phyloP scores from a whole-genome alignment of 2,113 vertebrate species.

The Erythrolamprus reginae region DNA sequence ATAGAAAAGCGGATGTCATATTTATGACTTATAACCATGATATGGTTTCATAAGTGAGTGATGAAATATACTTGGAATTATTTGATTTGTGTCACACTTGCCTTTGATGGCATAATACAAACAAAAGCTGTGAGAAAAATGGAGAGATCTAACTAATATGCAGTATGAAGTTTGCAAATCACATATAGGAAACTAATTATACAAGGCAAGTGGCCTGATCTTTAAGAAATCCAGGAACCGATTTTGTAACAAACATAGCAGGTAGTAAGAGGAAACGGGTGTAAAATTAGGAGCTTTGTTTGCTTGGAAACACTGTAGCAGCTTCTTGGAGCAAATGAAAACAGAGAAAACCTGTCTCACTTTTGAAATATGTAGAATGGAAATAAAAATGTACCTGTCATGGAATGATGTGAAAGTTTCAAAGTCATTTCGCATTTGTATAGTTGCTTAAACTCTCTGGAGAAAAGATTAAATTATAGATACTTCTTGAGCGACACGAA shows the following conservation, averaged over 20 bases:
- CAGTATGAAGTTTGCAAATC: conserved; percentile 42
- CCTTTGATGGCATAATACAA: conserved; percentile 47
- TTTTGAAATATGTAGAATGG: neutral
- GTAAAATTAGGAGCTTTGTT: neutral
- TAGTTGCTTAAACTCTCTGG: neutral
- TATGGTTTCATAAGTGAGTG: conserved; percentile 56
- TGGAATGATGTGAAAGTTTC: neutral
- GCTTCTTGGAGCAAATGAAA: neutral
- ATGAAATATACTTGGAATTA: conserved; percentile 43
- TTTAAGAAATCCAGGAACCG: conserved; percentile 24
- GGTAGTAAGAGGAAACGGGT: neutral
- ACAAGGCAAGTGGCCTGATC: conserved; percentile 6
- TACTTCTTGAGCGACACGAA: neutral
- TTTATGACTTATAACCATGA: conserved; percentile 67
- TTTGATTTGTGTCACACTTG: conserved; percentile 49
- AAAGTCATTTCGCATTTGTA: neutral
- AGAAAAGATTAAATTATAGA: neutral
- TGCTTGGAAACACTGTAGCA: conserved; percentile 12
- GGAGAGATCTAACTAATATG: conserved; percentile 48
- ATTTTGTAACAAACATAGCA: neutral
- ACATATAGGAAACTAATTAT: conserved; percentile 38
- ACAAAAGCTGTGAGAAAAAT: conserved; percentile 32
- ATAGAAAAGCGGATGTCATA: conserved; percentile 68
- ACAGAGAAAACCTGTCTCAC: neutral
- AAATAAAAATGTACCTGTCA: neutral